Evolutionary conservation across 2,113 vertebrate genomes (phyloP).

Genomic region (Microtus ochrogaster): DNA sequence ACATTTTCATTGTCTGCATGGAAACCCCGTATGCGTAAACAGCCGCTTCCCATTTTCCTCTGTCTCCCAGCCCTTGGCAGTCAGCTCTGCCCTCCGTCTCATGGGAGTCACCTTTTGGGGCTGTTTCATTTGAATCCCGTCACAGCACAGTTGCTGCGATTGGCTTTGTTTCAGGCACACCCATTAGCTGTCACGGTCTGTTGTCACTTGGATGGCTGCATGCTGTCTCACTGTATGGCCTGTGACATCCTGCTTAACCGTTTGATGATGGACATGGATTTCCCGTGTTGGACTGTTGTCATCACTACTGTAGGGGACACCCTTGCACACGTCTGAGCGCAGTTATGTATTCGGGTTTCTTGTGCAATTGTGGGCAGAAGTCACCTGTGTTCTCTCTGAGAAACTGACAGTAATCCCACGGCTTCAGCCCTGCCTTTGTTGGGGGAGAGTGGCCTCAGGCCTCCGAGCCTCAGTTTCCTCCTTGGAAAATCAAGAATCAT

Average conservation of each 20-base stretch:
- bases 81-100: too few species aligned
- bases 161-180: background rate
- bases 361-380: background rate
- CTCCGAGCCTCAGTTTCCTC: background rate
- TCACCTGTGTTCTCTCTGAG: background rate
- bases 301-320: background rate
- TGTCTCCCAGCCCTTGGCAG: background rate
- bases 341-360: background rate
- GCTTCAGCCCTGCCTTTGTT: too few species aligned
- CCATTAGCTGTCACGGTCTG: background rate
- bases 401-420: too few species aligned
- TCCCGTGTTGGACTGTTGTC: background rate
- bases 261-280: background rate
- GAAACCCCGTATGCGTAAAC: background rate
- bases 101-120: too few species aligned
- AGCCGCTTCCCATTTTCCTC: too few species aligned
- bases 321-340: fast-evolving
- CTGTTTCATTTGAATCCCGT: background rate
- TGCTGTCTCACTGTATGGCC: background rate
- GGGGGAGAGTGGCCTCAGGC: background rate
- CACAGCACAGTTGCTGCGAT: background rate
- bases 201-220: background rate
- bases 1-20: background rate
- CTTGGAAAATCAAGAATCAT: background rate
- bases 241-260: background rate